These are phyloP conservation scores for Sacculina carcini DNA, from an alignment of 2,888 invertebrate genomes.

Conservation along the genomic window DNA sequence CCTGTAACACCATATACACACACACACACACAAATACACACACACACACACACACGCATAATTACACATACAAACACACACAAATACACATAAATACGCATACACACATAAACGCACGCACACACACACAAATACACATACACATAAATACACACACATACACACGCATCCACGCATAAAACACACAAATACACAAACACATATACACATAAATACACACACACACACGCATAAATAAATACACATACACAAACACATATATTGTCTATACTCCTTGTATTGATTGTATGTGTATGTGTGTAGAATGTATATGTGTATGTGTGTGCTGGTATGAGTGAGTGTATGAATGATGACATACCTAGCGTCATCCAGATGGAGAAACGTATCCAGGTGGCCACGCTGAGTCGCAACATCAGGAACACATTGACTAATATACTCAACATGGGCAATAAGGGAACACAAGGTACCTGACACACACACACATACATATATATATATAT, in stretches of 20 bases:
- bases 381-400: constrained; percentile 51
- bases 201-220: background rate
- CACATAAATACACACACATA: background rate
- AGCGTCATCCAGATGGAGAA: constrained; percentile 51
- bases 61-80: background rate
- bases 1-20: constrained; percentile 14
- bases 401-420: constrained; percentile 57
- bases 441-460: constrained; percentile 53
- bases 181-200: background rate
- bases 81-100: background rate
- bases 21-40: background rate
- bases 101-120: background rate
- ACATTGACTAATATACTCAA: constrained; percentile 55
- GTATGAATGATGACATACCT: too few species aligned
- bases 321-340: too few species aligned
- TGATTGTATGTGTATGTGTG: too few species aligned
- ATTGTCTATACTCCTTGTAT: too few species aligned
- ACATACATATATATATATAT: constrained; percentile 5
- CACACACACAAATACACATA: background rate
- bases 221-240: background rate
- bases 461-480: constrained; percentile 37
- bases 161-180: too few species aligned
- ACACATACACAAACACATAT: background rate
- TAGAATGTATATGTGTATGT: too few species aligned
- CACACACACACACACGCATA: background rate